Evolutionary conservation across 2,888 invertebrate genomes (phyloP).

Genomic region (Erebia aethiops): DNA sequence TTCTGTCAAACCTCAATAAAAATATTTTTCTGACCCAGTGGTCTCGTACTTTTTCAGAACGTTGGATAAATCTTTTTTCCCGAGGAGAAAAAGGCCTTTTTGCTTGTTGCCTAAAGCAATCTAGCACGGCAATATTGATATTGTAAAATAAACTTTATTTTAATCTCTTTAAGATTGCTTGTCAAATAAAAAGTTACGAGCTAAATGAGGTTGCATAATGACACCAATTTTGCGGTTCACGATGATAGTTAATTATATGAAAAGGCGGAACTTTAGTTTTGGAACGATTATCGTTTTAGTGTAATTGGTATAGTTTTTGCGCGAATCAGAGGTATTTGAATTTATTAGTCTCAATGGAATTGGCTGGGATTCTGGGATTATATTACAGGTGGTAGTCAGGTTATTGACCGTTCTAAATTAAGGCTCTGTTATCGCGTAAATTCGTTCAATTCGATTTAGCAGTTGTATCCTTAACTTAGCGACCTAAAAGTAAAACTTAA

Average conservation of each 20-base stretch:
- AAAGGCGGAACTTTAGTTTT: slow-evolving; percentile 38
- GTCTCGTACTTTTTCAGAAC: not conserved
- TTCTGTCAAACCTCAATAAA: not conserved
- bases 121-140: slow-evolving; percentile 8
- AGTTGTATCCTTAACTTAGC: too few relatives aligned
- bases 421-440: too few relatives aligned
- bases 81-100: too few relatives aligned
- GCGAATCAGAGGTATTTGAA: slow-evolving; percentile 23
- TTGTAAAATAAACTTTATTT: slow-evolving; percentile 19
- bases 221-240: slow-evolving; percentile 38
- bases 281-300: slow-evolving; percentile 33
- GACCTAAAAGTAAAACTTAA: too few relatives aligned
- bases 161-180: slow-evolving; percentile 11
- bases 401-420: not conserved
- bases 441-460: too few relatives aligned
- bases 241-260: slow-evolving; percentile 36
- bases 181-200: slow-evolving; percentile 3
- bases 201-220: slow-evolving; percentile 34
- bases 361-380: not conserved
- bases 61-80: not conserved
- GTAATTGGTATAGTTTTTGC: slow-evolving; percentile 33
- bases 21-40: not conserved
- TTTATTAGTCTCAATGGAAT: slow-evolving; percentile 22
- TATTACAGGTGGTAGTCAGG: not conserved
- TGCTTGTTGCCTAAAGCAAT: slow-evolving; percentile 8